A percentile compares a stretch with the other conserved stretches of the same genome.
phyloP scores from a whole-genome alignment of 2,113 vertebrate genomes.

The Dendropsophus ebraccatus region DNA sequence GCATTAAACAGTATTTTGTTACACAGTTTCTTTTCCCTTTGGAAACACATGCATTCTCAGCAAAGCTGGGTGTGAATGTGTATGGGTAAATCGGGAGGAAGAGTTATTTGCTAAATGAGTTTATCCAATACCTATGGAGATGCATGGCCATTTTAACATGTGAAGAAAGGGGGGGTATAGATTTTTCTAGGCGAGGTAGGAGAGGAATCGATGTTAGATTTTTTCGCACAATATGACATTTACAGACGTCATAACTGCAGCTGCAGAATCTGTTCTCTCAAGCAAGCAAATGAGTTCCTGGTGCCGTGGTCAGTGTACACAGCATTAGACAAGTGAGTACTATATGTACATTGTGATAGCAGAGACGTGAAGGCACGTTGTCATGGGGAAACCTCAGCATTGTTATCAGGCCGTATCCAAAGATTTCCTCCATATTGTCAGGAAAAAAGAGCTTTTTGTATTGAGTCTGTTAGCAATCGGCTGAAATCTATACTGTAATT shows the following conservation, averaged over 20 bases:
- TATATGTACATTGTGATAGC: not conserved
- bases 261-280: not conserved
- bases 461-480: not conserved
- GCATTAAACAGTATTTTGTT: no score
- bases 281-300: not conserved
- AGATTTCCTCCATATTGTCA: not conserved
- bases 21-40: no score
- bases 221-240: not conserved
- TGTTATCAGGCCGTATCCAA: not conserved
- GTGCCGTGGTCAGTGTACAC: not conserved
- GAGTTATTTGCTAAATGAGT: no score
- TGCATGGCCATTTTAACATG: no score
- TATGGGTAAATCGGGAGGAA: no score
- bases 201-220: not conserved
- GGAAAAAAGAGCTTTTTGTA: no score
- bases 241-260: not conserved
- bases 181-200: no score
- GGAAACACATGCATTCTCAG: no score
- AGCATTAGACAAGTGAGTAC: not conserved
- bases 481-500: not conserved
- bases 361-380: not conserved
- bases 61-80: no score
- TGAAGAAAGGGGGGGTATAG: no score
- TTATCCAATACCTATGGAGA: no score
- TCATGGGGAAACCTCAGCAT: not conserved